phyloP scores from a whole-genome alignment of 2,888 invertebrate genomes.

The Pachliopta kotzebuea region DNA sequence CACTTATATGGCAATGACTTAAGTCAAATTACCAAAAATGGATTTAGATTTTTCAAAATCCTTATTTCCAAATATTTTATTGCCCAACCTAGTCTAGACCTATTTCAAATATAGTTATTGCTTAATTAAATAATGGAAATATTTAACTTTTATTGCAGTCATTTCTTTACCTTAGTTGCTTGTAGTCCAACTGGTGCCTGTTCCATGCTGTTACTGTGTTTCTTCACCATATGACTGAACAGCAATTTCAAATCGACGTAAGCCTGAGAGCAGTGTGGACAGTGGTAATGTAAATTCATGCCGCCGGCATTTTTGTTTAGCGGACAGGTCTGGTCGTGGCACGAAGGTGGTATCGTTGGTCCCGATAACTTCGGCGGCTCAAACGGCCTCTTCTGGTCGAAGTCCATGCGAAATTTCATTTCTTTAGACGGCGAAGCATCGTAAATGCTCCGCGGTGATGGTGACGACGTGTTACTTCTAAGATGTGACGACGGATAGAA shows the following conservation, averaged over 20 bases:
- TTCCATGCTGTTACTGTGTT: slow-evolving; percentile 68
- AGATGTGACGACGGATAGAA: slow-evolving; percentile 90
- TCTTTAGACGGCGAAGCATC: slow-evolving; percentile 79
- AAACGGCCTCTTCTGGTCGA: slow-evolving; percentile 59
- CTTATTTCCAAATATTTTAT: too few relatives aligned
- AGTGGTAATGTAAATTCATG: slow-evolving; percentile 74
- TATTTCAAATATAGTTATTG: too few relatives aligned
- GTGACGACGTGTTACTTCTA: slow-evolving; percentile 78
- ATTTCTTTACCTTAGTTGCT: slow-evolving; percentile 69
- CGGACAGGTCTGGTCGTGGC: slow-evolving; percentile 78
- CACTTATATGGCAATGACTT: too few relatives aligned
- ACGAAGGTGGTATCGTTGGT: slow-evolving; percentile 79
- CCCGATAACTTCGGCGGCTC: slow-evolving; percentile 61
- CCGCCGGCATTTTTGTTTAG: slow-evolving; percentile 70
- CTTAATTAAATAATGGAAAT: too few relatives aligned
- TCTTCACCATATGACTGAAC: slow-evolving; percentile 75
- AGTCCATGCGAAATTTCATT: slow-evolving; percentile 60
- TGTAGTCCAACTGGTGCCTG: slow-evolving; percentile 67
- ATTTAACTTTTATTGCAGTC: background rate
- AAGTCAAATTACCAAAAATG: too few relatives aligned
- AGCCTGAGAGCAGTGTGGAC: slow-evolving; percentile 72
- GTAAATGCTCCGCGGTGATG: slow-evolving; percentile 77
- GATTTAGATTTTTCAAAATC: too few relatives aligned
- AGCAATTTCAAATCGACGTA: slow-evolving; percentile 70
- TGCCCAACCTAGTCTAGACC: too few relatives aligned